Conservation (phyloP, 2,797 vertebrate genomes). For the Paguma larvata region DNA sequence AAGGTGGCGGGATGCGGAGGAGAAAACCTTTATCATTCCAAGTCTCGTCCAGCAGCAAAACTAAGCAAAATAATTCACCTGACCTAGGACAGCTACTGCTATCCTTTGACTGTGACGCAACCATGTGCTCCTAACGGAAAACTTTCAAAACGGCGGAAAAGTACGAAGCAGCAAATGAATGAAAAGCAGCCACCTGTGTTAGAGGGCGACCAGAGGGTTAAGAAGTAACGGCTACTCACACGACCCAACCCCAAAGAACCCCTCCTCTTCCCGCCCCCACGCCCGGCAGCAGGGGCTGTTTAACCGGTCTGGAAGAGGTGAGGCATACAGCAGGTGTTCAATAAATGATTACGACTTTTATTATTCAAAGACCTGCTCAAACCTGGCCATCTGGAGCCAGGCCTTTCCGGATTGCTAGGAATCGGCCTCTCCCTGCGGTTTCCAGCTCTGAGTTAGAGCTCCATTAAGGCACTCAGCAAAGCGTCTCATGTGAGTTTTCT, state of each 20-base stretch:
- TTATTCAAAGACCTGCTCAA: constrained; percentile 64
- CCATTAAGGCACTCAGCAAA: constrained; percentile 77
- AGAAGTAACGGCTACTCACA: neutral
- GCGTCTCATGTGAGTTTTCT: constrained; percentile 59
- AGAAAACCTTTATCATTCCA: neutral
- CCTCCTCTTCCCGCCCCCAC: accelerated
- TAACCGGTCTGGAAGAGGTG: neutral
- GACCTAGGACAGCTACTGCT: neutral
- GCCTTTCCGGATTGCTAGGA: constrained; percentile 58
- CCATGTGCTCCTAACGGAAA: neutral
- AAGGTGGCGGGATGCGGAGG: neutral
- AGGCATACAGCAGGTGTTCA: constrained; percentile 70
- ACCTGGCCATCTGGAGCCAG: constrained; percentile 54
- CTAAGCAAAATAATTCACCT: neutral
- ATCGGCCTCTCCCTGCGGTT: constrained; percentile 22
- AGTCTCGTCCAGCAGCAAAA: neutral
- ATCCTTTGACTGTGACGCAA: constrained; percentile 4
- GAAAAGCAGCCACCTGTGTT: neutral
- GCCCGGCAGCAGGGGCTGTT: neutral
- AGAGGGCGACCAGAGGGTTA: neutral
- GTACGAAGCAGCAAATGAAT: neutral
- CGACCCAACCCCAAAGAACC: neutral
- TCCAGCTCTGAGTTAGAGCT: constrained; percentile 50
- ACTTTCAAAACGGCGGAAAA: neutral
- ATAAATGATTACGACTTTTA: constrained; percentile 63